Evolutionary conservation across 2,797 vertebrate species (phyloP), one percentile per base, ranked within the genome.

Genomic region (Coregonus sp.): DNA sequence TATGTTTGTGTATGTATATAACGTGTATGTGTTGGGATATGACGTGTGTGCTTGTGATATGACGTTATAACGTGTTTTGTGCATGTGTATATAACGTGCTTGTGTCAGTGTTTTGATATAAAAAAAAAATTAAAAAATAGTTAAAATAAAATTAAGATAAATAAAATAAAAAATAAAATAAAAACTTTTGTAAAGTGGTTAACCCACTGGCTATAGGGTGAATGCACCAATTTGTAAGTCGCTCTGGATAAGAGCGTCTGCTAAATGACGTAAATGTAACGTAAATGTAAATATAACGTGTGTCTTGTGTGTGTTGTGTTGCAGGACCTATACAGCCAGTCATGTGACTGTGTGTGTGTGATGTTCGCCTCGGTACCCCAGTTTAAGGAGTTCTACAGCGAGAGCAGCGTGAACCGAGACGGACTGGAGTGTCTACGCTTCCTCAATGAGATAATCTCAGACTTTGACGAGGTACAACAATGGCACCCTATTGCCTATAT

Each of bases 241-340:
- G 25, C 25, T 25, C 25, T 25, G 25, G 25, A 25, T 25, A 25
- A 25, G 25, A 25, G 25, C 25, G 25, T 25, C 25, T 25, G 25
- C 25, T 25, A 25, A 25, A 25, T 25, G 25, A 25, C 25, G 25
- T 25, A 25, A 25, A 25, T 25, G 25, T 25, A 25, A 25, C 25
- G 25, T 25, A 25, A 25, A 25, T 25, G 25, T 25, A 25, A 25
- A 25, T 25, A 25, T 25, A 25, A 18, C 16, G 20, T 9, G n/a
- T 11, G 11, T 51, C 1, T 9, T 31, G 1, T 68, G 11, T 51
- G 7, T 50, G 51, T 29, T 69, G n/a, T 83, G 72, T 61, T 31
- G 35, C 91, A 98, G 96, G 95, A 98, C 82, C 92, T 98, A 84
- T 98, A 97, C 93, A 95, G 96, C 78, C 93, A 96, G 85, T 97